A percentile compares a stretch with the other conserved stretches of the same genome.
Conservation (phyloP, 2,797 vertebrate genomes). For the Aeoliscus strigatus region DNA sequence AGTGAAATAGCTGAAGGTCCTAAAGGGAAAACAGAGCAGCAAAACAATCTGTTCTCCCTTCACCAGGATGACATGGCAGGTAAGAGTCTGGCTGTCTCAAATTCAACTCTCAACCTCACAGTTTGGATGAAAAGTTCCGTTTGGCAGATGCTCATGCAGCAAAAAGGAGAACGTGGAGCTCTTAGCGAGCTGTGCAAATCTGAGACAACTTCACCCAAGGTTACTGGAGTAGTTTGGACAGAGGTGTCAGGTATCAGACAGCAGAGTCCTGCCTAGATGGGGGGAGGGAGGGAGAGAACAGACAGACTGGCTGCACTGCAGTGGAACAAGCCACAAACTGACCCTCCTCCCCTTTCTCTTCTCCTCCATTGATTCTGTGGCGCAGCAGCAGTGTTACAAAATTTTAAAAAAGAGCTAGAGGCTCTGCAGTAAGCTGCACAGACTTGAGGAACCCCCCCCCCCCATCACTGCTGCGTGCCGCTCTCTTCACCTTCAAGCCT, state of each 20-base stretch:
- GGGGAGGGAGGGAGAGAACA: constrained; percentile 8
- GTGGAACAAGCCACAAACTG: constrained; percentile 37
- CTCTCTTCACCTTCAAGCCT: background rate
- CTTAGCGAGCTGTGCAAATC: constrained; percentile 13
- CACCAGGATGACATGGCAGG: too few relatives aligned
- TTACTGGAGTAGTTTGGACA: constrained; percentile 35
- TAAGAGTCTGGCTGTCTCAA: too few relatives aligned
- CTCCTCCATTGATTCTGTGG: constrained; percentile 50
- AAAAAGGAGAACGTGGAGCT: constrained; percentile 21
- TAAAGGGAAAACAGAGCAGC: too few relatives aligned
- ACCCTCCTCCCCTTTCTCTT: constrained; percentile 39
- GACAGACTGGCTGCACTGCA: constrained; percentile 43
- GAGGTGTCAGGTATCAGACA: constrained; percentile 42
- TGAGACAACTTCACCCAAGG: constrained; percentile 18
- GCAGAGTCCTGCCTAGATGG: constrained; percentile 12
- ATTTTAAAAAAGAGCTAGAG: constrained; percentile 19
- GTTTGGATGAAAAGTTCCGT: too few relatives aligned
- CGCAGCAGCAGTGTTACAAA: constrained; percentile 52
- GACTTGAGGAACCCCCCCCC: constrained; percentile 44
- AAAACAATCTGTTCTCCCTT: too few relatives aligned
- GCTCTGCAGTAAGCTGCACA: constrained; percentile 52
- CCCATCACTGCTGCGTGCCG: background rate
- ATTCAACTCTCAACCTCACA: too few relatives aligned
- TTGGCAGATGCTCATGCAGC: too few relatives aligned
- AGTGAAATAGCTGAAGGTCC: too few relatives aligned